A percentile compares a stretch with the other conserved stretches of the same genome.
phyloP scores from a whole-genome alignment of 2,888 invertebrate species.

The Coenonympha arcania region DNA sequence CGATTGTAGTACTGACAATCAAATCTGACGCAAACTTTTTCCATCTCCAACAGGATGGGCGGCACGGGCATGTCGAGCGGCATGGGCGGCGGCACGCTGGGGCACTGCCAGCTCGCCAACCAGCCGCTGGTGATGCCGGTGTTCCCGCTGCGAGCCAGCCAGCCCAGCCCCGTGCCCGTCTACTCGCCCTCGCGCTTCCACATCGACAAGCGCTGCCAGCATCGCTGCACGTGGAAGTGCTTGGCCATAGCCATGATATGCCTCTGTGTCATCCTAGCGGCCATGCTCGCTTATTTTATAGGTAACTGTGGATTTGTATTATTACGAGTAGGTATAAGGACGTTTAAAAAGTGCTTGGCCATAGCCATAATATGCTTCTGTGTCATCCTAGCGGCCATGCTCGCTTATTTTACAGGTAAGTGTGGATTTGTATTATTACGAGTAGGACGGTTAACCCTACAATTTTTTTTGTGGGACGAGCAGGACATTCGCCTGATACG shows the following conservation, averaged over 20 bases:
- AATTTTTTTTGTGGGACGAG: too few species aligned
- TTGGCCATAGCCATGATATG: slow-evolving; percentile 94
- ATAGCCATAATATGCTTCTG: slow-evolving; percentile 93
- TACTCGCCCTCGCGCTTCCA: slow-evolving; percentile 95
- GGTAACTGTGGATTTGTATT: slow-evolving; percentile 77
- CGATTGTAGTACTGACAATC: too few species aligned
- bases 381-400: slow-evolving; percentile 92
- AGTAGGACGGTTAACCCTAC: too few species aligned
- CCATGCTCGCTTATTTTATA: slow-evolving; percentile 96
- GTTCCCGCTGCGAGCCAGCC: slow-evolving; percentile 87
- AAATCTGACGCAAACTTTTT: too few species aligned
- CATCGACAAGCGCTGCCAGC: slow-evolving; percentile 94
- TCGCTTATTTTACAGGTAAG: slow-evolving; percentile 96
- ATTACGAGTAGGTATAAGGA: too few species aligned
- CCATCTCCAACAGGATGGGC: slow-evolving; percentile 65
- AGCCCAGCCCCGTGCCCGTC: slow-evolving; percentile 82
- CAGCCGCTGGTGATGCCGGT: slow-evolving; percentile 90
- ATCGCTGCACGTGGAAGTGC: slow-evolving; percentile 97
- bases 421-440: slow-evolving; percentile 27
- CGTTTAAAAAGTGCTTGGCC: slow-evolving; percentile 95
- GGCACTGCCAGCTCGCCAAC: slow-evolving; percentile 80
- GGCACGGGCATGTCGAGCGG: slow-evolving; percentile 72
- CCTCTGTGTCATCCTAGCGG: slow-evolving; percentile 90
- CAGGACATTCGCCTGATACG: too few species aligned
- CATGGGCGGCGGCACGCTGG: slow-evolving; percentile 77